Conservation (phyloP, 2,113 vertebrate species). For the Ardeotis arabs region DNA sequence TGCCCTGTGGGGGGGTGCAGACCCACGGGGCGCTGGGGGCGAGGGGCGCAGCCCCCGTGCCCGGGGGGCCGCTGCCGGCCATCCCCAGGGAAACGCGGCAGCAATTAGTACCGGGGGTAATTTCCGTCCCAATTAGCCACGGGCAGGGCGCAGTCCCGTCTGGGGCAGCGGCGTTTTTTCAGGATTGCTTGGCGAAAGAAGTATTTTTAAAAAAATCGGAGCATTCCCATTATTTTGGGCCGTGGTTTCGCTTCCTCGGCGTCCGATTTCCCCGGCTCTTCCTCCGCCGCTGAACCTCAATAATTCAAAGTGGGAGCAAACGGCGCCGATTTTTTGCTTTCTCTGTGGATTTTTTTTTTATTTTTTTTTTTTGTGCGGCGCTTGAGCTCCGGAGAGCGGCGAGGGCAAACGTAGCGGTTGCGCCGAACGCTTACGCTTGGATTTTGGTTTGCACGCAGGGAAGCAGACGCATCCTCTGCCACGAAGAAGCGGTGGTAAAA, state of each 20-base stretch:
- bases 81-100: background rate
- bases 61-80: fast-evolving
- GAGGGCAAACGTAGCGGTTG: background rate
- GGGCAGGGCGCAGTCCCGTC: fast-evolving
- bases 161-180: fast-evolving
- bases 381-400: background rate
- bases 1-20: background rate
- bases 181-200: background rate
- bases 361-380: too few species aligned
- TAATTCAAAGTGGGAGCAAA: background rate
- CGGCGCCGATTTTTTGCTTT: fast-evolving
- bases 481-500: background rate
- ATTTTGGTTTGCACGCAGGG: background rate
- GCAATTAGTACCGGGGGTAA: fast-evolving
- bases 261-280: background rate
- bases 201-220: background rate
- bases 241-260: background rate
- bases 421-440: background rate
- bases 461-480: background rate
- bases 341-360: fast-evolving
- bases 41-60: too few species aligned
- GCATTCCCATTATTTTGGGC: background rate
- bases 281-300: fast-evolving
- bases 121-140: fast-evolving
- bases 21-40: too few species aligned